Conservation (phyloP, 2,113 vertebrate species). For the Nematolebias whitei region DNA sequence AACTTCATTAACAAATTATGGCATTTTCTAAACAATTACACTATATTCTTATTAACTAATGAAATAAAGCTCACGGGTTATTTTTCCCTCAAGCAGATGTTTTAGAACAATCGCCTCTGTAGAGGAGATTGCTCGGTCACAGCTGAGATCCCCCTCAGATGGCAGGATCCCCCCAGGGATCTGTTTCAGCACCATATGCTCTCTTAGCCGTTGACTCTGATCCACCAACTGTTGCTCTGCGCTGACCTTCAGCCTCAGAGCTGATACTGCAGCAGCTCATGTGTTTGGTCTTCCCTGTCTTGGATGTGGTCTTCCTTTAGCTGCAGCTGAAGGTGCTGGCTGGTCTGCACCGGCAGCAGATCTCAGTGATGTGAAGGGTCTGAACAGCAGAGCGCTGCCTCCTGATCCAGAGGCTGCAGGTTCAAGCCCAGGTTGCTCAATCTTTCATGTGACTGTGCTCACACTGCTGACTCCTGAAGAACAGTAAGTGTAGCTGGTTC, state of each 20-base stretch:
- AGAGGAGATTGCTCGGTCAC: slow-evolving; percentile 30
- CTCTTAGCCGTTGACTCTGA: slow-evolving; percentile 46
- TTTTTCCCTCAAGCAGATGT: background rate
- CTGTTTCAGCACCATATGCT: slow-evolving; percentile 67
- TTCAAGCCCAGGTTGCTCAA: too few species aligned
- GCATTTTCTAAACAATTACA: too few species aligned
- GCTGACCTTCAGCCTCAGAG: slow-evolving; percentile 60
- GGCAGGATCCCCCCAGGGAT: slow-evolving; percentile 45
- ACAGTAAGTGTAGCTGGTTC: too few species aligned
- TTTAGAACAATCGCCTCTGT: background rate
- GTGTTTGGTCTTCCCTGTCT: too few species aligned
- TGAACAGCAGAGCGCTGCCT: background rate
- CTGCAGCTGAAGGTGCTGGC: background rate
- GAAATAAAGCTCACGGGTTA: too few species aligned
- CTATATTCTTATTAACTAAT: too few species aligned
- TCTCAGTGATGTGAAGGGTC: background rate
- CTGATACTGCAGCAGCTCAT: slow-evolving; percentile 44
- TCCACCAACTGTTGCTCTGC: slow-evolving; percentile 62
- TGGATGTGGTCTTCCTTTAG: background rate
- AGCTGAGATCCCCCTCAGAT: slow-evolving; percentile 17
- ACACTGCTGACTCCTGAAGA: too few species aligned
- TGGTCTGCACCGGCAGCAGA: background rate
- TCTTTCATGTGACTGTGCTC: too few species aligned
- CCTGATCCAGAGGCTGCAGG: too few species aligned
- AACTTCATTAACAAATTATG: too few species aligned